phyloP scores from a whole-genome alignment of 2,797 vertebrate genomes.

The Anguilla anguilla region DNA sequence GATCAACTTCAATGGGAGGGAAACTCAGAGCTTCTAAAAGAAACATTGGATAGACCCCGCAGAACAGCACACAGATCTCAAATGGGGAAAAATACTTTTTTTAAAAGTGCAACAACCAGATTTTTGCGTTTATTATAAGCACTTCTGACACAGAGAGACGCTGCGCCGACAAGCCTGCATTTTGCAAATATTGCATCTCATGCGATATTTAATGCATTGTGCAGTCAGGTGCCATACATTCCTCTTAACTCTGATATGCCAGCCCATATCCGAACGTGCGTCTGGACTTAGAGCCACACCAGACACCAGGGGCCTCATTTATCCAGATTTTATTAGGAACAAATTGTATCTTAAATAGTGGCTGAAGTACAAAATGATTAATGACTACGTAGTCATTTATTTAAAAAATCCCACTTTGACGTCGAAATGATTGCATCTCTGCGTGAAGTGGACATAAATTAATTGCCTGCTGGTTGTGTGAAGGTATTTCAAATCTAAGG shows the following conservation, averaged over 20 bases:
- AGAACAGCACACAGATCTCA: neutral
- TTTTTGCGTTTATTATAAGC: neutral
- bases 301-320: neutral
- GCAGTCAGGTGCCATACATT: neutral
- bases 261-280: neutral
- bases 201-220: neutral
- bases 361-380: no score
- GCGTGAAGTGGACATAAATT: no score
- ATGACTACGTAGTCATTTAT: no score
- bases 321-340: neutral
- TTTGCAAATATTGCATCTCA: neutral
- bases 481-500: no score
- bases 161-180: neutral
- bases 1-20: slow-evolving; percentile 68
- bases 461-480: no score
- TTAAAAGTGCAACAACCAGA: neutral
- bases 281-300: neutral
- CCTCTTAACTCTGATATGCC: neutral
- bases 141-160: neutral
- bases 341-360: no score
- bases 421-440: no score
- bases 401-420: no score
- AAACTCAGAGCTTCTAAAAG: slow-evolving; percentile 46
- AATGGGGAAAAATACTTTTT: neutral
- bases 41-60: neutral